Percentiles rank a stretch among this genome's conserved stretches.
These are phyloP conservation scores for Drosophila mimica DNA, from an alignment of 2,888 invertebrate genomes.

Conservation along the genomic window DNA sequence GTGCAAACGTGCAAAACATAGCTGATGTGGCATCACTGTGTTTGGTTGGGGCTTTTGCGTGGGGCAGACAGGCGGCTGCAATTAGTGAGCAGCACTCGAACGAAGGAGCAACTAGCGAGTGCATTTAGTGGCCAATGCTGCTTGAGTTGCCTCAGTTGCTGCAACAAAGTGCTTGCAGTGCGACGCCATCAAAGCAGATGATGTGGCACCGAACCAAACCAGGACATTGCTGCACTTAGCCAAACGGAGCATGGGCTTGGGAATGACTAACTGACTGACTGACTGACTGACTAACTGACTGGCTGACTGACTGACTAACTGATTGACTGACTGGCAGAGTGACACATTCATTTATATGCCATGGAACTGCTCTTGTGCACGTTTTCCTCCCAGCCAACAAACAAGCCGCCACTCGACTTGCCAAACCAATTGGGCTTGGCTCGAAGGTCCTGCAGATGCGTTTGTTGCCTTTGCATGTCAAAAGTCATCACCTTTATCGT, in stretches of 20 bases:
- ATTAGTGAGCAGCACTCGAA: slow-evolving; percentile 66
- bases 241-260: slow-evolving; percentile 8
- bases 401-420: slow-evolving; percentile 63
- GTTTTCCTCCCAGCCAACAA: slow-evolving; percentile 43
- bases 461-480: slow-evolving; percentile 70
- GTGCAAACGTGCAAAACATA: background rate
- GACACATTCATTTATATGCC: slow-evolving; percentile 57
- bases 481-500: slow-evolving; percentile 79
- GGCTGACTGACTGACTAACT: slow-evolving; percentile 23
- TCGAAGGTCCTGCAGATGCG: slow-evolving; percentile 37
- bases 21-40: slow-evolving; percentile 26
- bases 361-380: slow-evolving; percentile 65
- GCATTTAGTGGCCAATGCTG: slow-evolving; percentile 63
- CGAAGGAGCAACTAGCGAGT: slow-evolving; percentile 43
- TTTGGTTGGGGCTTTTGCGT: slow-evolving; percentile 6
- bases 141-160: slow-evolving; percentile 23
- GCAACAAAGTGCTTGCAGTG: slow-evolving; percentile 69
- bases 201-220: slow-evolving; percentile 38
- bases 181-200: slow-evolving; percentile 43
- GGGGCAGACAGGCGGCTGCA: slow-evolving; percentile 62
- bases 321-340: slow-evolving; percentile 42
- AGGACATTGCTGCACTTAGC: slow-evolving; percentile 41
- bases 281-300: slow-evolving; percentile 19
- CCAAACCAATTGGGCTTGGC: slow-evolving; percentile 63
- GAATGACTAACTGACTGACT: slow-evolving; percentile 25